Evolutionary conservation across 2,113 vertebrate genomes (phyloP).

Genomic region (Tyto alba): DNA sequence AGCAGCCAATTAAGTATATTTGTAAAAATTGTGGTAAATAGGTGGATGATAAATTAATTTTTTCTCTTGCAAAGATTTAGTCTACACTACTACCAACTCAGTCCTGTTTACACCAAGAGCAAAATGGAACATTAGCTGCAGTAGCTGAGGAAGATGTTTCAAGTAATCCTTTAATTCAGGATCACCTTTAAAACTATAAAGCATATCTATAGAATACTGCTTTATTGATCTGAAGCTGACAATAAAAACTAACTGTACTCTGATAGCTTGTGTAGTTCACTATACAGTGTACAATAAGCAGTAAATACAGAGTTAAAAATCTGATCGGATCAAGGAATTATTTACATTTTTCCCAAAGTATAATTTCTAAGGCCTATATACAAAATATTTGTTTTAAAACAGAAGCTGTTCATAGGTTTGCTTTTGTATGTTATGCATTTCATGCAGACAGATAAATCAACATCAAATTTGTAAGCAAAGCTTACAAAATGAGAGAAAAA

Average conservation of each 20-base stretch:
- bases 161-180: background rate
- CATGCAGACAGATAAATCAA: background rate
- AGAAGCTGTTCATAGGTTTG: background rate
- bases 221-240: slow-evolving; percentile 7
- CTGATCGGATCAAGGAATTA: background rate
- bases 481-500: background rate
- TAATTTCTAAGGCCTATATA: background rate
- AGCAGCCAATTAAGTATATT: background rate
- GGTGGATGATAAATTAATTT: background rate
- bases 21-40: background rate
- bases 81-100: background rate
- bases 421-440: background rate
- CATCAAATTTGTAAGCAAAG: background rate
- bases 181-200: background rate
- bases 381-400: background rate
- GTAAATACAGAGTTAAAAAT: background rate
- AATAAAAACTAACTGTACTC: background rate
- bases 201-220: background rate
- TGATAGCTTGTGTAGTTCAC: background rate
- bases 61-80: background rate
- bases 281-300: background rate
- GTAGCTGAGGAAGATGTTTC: background rate
- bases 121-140: background rate
- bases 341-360: background rate
- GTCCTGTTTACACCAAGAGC: background rate